Conservation (phyloP, 2,888 invertebrate genomes). For the Tetrapedia diversipes region DNA sequence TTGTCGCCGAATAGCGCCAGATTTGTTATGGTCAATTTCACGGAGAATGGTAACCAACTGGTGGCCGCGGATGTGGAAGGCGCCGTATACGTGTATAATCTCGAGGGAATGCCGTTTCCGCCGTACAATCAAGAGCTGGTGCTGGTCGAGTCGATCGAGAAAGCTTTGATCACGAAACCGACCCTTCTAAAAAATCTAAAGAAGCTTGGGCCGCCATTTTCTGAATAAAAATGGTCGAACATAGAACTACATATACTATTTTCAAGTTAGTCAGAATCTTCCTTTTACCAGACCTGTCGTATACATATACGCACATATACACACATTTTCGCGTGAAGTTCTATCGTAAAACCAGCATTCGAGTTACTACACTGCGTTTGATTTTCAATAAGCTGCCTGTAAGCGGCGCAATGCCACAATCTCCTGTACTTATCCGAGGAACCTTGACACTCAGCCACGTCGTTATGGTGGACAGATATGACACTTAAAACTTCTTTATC, state of each 20-base stretch:
- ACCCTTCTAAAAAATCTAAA: conserved; percentile 86
- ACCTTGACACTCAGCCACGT: conserved; percentile 2
- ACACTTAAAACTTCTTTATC: conserved; percentile 55
- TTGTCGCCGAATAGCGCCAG: conserved; percentile 82
- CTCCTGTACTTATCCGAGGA: neutral
- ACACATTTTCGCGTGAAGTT: neutral
- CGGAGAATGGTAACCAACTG: conserved; percentile 87
- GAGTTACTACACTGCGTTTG: neutral
- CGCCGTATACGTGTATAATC: conserved; percentile 87
- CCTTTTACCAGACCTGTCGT: neutral
- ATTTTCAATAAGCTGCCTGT: conserved; percentile 34
- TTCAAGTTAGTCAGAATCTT: neutral
- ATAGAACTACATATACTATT: neutral
- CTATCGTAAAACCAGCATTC: conserved; percentile 8
- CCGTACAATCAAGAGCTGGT: conserved; percentile 88
- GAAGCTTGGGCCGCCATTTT: conserved; percentile 83
- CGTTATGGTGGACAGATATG: conserved; percentile 4
- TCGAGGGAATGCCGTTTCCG: conserved; percentile 90
- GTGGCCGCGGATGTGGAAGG: conserved; percentile 89
- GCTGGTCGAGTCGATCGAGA: conserved; percentile 86
- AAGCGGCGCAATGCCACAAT: neutral
- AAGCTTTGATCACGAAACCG: conserved; percentile 87
- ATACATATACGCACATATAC: neutral
- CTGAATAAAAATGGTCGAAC: neutral
- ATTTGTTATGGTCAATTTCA: conserved; percentile 86